These are phyloP conservation scores for Hypocryptadius cinnamomeus DNA, from an alignment of 2,113 vertebrate genomes.

Conservation along the genomic window DNA sequence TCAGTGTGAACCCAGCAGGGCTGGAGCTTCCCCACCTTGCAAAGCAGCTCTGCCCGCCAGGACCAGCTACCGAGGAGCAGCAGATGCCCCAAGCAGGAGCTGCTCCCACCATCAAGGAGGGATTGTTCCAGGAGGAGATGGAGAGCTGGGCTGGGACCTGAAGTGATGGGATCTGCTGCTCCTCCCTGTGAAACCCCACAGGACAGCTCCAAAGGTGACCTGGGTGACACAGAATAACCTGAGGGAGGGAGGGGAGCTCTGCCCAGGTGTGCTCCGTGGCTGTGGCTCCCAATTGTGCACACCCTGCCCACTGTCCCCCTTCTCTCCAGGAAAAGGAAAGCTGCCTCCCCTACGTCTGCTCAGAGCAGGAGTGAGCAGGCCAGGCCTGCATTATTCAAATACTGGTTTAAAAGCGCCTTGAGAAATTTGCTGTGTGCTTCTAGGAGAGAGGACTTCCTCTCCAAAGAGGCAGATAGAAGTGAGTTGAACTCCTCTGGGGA, in stretches of 20 bases:
- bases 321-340: background rate
- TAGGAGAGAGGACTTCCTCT: background rate
- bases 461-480: background rate
- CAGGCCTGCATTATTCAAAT: background rate
- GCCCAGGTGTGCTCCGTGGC: accelerated
- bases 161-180: background rate
- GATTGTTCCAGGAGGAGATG: background rate
- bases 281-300: background rate
- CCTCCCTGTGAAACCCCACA: background rate
- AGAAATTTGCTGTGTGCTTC: background rate
- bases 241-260: background rate
- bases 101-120: background rate
- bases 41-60: background rate
- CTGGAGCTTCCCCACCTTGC: background rate
- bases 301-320: background rate
- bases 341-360: background rate
- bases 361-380: background rate
- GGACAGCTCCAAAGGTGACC: background rate
- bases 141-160: background rate
- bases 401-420: background rate
- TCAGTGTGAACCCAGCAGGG: background rate
- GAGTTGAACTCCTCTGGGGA: background rate
- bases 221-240: background rate
- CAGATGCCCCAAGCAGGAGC: background rate
- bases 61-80: background rate